Base-by-base conservation (phyloP, 2,888 invertebrate species). In the Drosophila neonasuta region DNA sequence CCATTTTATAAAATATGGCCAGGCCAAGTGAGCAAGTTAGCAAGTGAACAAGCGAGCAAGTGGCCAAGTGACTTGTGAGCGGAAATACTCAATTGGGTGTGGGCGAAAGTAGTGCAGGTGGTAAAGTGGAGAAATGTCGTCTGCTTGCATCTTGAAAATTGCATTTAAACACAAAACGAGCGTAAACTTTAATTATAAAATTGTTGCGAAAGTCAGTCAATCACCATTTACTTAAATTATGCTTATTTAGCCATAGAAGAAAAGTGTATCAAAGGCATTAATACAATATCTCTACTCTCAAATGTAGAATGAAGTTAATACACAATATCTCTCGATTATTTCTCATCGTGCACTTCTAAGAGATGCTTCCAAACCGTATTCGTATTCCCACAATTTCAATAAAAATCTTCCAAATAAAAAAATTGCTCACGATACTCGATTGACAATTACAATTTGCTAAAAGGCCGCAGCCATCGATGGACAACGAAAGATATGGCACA, bases 81-180 rank as follows among this genome's bases (percentile, higher is more conserved):
- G 73, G 72, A 73, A 73, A 60, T 60, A 59, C 49, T 17, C 34
- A 36, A 8, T 15, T 30, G 13, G 44, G 61, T 68, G 84, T 79
- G 80, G 79, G 79, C 79, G 79, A 85, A 85, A 85, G 80, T 80
- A 64, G 78, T 71, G 80, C 84, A 83, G 73, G 60, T 81, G 69
- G 52, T 20, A 24, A 49, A 52, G 41, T 59, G 34, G 64, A 46
- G 54, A 65, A 77, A 72, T 68, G 65, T 46, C 29, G 15, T 44
- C 0, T n/a, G 17, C 36, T 54, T 29, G 42, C 34, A 79, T 73
- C 67, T 67, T 61, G 45, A 44, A 68, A 80, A 82, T 82, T 77
- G 80, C 64, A 64, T 61, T 74, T 57, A 34, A 68, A 69, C 59
- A 45, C 32, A 49, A 52, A 58, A 42, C 39, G 41, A 44, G 24